A percentile compares a stretch with the other conserved stretches of the same genome.
Conservation (phyloP, 2,113 vertebrate genomes). For the Actenoides hombroni region DNA sequence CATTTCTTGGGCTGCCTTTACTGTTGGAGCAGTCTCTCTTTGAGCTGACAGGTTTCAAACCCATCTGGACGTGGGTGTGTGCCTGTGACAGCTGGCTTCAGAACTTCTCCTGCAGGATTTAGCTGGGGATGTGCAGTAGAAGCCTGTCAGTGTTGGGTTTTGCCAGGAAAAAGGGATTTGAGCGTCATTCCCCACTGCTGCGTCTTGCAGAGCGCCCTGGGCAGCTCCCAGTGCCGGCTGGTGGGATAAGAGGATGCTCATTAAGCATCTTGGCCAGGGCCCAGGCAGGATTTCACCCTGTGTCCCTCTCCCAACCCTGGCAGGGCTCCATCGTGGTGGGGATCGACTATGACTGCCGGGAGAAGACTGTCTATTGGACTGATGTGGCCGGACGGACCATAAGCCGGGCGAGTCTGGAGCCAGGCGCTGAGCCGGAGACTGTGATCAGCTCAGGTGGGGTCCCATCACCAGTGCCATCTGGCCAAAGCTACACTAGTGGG, state of each 20-base stretch:
- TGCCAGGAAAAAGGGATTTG: background rate
- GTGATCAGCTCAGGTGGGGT: constrained; percentile 84
- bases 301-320: background rate
- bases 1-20: background rate
- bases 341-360: constrained; percentile 89
- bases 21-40: background rate
- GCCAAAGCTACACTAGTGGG: fast-evolving
- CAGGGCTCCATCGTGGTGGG: constrained; percentile 97
- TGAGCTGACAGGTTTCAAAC: background rate
- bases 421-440: constrained; percentile 87
- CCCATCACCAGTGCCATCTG: background rate
- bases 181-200: background rate
- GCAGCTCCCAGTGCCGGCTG: fast-evolving
- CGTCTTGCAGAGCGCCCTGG: fast-evolving
- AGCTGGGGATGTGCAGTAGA: background rate
- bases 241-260: background rate
- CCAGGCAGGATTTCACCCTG: background rate
- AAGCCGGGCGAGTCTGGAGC: constrained; percentile 81
- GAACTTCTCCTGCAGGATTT: background rate
- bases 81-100: background rate
- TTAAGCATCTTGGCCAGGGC: fast-evolving
- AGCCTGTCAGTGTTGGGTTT: fast-evolving
- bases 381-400: constrained; percentile 90
- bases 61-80: background rate
- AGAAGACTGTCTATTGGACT: constrained; percentile 92